Evolutionary conservation across 2,113 vertebrate species (phyloP).

Genomic region (Thalassarche chlororhynchos): DNA sequence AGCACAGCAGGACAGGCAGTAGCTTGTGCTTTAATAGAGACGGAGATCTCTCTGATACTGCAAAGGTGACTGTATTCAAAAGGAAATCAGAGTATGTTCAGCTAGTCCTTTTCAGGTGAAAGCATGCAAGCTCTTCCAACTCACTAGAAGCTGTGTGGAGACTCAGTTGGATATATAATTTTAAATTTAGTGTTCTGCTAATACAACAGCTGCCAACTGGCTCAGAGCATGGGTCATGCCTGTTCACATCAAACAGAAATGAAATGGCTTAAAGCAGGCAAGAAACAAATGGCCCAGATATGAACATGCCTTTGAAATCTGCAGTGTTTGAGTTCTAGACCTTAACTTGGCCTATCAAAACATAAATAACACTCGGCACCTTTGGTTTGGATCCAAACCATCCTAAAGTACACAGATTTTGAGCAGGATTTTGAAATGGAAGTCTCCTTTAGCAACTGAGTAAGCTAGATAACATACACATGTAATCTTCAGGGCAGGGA

Average conservation of each 20-base stretch:
- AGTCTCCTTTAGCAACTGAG: neutral
- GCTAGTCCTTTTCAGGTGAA: neutral
- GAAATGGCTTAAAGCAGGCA: neutral
- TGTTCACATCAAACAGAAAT: neutral
- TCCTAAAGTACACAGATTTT: neutral
- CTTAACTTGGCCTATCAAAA: neutral
- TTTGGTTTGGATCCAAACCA: neutral
- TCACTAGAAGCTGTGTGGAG: neutral
- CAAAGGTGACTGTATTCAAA: neutral
- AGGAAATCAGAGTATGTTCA: neutral
- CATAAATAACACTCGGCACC: neutral
- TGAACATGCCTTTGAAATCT: neutral
- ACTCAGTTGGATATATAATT: neutral
- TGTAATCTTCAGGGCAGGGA: neutral
- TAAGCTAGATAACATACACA: neutral
- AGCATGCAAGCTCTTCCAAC: neutral
- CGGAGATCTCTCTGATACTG: neutral
- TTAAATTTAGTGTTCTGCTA: neutral
- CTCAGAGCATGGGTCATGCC: neutral
- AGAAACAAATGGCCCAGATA: neutral
- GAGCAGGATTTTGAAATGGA: neutral
- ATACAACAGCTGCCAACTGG: neutral
- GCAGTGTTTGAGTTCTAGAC: neutral
- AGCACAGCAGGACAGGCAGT: neutral
- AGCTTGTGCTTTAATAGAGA: neutral